A percentile compares a stretch with the other conserved stretches of the same genome.
These are phyloP conservation scores for Enhydra lutris DNA, from an alignment of 2,113 vertebrate species.

Conservation along the genomic window DNA sequence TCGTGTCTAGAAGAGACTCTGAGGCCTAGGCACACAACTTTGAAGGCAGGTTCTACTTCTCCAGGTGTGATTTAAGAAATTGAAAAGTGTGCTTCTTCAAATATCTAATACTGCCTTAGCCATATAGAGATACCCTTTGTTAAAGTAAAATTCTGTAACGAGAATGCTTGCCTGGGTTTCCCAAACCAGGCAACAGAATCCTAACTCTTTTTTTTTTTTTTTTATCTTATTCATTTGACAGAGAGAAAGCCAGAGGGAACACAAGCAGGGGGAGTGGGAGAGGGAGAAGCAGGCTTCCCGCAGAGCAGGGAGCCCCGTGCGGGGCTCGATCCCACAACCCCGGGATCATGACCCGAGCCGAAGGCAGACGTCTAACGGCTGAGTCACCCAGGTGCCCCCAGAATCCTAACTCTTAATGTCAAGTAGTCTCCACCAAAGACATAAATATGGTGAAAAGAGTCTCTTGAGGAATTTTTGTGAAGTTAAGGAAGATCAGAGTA, in stretches of 20 bases:
- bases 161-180: not conserved
- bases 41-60: not conserved
- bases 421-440: not conserved
- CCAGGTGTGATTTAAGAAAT: not conserved
- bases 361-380: too few species aligned
- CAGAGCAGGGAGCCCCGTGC: too few species aligned
- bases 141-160: not conserved
- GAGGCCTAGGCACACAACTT: not conserved
- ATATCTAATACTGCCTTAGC: not conserved
- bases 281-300: too few species aligned
- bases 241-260: too few species aligned
- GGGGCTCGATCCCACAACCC: too few species aligned
- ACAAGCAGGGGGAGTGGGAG: too few species aligned
- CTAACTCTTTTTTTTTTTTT: not conserved
- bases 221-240: too few species aligned
- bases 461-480: not conserved
- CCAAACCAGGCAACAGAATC: not conserved
- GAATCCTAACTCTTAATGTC: not conserved
- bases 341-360: too few species aligned
- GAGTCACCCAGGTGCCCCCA: not conserved
- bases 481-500: not conserved
- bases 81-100: not conserved
- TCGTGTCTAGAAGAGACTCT: not conserved
- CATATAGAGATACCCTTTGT: not conserved
- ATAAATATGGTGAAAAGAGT: not conserved